These are phyloP conservation scores for Perizoma flavofasciatum DNA, from an alignment of 2,888 invertebrate genomes.

Conservation along the genomic window DNA sequence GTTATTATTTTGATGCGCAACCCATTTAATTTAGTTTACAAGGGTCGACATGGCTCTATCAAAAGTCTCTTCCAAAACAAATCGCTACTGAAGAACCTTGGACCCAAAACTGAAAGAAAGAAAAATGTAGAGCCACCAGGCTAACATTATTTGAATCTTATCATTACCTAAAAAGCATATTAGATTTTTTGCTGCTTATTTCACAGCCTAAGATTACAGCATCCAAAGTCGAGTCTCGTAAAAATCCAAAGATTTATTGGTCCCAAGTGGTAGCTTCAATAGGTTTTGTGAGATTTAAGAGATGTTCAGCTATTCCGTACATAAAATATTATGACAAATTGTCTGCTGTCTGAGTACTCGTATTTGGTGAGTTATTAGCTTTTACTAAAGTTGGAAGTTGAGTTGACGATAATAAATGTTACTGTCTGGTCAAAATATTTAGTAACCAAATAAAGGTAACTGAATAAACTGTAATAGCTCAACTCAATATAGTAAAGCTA, in stretches of 20 bases:
- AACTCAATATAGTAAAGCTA: too few species aligned
- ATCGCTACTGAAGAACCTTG: neutral
- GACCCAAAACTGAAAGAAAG: neutral
- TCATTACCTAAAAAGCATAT: conserved; percentile 3
- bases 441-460: conserved; percentile 11
- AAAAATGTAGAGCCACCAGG: too few species aligned
- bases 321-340: conserved; percentile 51
- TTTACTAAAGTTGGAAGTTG: conserved; percentile 33
- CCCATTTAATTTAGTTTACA: too few species aligned
- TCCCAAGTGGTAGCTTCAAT: conserved; percentile 47
- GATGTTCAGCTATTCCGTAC: conserved; percentile 41
- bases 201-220: conserved; percentile 42
- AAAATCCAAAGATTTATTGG: conserved; percentile 52
- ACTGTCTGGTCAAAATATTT: conserved; percentile 27
- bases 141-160: too few species aligned
- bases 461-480: too few species aligned
- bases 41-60: too few species aligned
- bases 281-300: conserved; percentile 50
- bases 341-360: conserved; percentile 31
- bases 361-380: conserved; percentile 37
- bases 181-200: conserved; percentile 7
- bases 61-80: neutral
- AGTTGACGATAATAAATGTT: conserved; percentile 36
- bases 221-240: conserved; percentile 47
- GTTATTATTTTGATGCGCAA: too few species aligned